These are phyloP conservation scores for Nomada hirtipes DNA, from an alignment of 2,888 invertebrate genomes.

Conservation along the genomic window DNA sequence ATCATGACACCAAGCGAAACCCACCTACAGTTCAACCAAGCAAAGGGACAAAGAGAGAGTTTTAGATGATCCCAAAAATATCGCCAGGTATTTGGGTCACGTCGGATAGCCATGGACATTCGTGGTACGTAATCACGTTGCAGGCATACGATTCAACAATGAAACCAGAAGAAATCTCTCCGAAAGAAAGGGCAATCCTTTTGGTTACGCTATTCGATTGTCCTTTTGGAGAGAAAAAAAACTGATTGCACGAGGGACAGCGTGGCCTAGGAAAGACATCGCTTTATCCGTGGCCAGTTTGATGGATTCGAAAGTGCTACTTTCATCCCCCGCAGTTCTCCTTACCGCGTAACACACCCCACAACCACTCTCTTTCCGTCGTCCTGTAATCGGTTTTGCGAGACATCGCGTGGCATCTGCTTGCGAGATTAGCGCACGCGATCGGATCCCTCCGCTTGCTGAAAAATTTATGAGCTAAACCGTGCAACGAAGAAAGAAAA, in stretches of 20 bases:
- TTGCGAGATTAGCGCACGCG: slow-evolving; percentile 74
- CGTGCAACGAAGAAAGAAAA: slow-evolving; percentile 20
- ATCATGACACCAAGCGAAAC: not conserved
- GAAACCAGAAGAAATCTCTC: slow-evolving; percentile 34
- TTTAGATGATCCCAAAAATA: slow-evolving; percentile 24
- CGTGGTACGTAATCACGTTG: slow-evolving; percentile 22
- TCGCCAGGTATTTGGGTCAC: slow-evolving; percentile 37
- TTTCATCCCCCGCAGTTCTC: slow-evolving; percentile 67
- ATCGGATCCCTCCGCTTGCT: slow-evolving; percentile 66
- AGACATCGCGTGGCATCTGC: slow-evolving; percentile 75
- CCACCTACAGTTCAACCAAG: not conserved
- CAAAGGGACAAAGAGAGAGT: slow-evolving; percentile 7
- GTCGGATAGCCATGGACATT: not conserved
- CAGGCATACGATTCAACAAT: slow-evolving; percentile 49
- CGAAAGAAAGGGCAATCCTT: slow-evolving; percentile 66
- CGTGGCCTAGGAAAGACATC: slow-evolving; percentile 44
- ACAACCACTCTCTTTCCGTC: slow-evolving; percentile 39
- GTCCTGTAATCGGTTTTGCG: slow-evolving; percentile 70
- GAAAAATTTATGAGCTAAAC: slow-evolving; percentile 69
- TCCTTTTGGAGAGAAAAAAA: slow-evolving; percentile 61
- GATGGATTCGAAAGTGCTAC: slow-evolving; percentile 73
- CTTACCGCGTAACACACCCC: slow-evolving; percentile 64
- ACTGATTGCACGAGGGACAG: slow-evolving; percentile 18
- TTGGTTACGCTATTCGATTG: slow-evolving; percentile 73
- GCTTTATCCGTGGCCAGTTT: slow-evolving; percentile 68